Percentiles rank a stretch among this genome's conserved stretches.
Conservation (phyloP, 1,140 invertebrate genomes). For the Lucilia cuprina region DNA sequence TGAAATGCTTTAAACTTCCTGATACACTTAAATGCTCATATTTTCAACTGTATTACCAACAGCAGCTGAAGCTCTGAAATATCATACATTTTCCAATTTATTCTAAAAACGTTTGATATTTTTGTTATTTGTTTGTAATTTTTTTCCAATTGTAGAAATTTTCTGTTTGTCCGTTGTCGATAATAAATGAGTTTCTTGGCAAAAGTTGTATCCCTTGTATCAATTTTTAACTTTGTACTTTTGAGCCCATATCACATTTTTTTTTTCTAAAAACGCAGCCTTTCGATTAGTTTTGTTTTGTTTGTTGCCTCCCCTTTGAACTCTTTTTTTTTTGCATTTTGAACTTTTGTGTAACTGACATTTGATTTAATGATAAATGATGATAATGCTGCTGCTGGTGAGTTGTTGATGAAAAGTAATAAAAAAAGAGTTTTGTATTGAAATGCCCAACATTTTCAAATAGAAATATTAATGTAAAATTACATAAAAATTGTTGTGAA, state of each 20-base stretch:
- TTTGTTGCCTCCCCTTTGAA: not conserved
- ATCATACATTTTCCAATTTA: not conserved
- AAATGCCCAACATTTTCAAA: not conserved
- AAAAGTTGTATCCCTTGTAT: not conserved
- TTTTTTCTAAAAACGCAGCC: not conserved
- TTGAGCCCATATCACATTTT: constrained; percentile 19
- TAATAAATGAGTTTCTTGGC: not conserved
- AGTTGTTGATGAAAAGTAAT: not conserved
- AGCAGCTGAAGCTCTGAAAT: too few relatives aligned
- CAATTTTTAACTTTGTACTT: not conserved
- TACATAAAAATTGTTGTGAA: too few relatives aligned
- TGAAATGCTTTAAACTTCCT: too few relatives aligned
- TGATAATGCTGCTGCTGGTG: not conserved
- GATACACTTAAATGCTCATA: too few relatives aligned
- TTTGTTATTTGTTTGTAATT: not conserved
- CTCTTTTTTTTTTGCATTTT: too few relatives aligned
- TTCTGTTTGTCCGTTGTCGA: not conserved
- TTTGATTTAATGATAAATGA: constrained; percentile 29
- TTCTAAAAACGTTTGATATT: not conserved
- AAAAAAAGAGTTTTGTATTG: not conserved
- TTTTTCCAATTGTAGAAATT: not conserved
- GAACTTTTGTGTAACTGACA: not conserved
- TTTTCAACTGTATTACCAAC: too few relatives aligned
- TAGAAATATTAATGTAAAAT: too few relatives aligned
- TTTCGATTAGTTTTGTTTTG: not conserved